Conservation (phyloP, 2,113 vertebrate species). For the Alethe diademata region DNA sequence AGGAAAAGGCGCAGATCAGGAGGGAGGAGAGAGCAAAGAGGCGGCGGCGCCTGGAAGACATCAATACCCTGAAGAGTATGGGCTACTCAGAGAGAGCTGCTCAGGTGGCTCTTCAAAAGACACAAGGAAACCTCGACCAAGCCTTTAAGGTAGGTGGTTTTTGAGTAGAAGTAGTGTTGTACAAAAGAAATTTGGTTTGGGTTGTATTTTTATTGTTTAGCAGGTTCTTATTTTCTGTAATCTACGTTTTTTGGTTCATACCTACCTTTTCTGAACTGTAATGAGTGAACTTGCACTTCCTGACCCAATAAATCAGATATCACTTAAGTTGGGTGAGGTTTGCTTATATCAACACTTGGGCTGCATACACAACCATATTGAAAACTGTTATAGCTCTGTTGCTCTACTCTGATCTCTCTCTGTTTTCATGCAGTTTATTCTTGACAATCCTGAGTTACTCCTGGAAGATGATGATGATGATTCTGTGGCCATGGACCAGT, state of each 20-base stretch:
- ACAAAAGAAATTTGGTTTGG: background rate
- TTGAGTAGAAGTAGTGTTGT: background rate
- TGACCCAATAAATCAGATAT: accelerated
- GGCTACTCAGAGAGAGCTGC: slow-evolving; percentile 84
- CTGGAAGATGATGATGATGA: slow-evolving; percentile 55
- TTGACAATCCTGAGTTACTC: slow-evolving; percentile 69
- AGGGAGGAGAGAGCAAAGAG: slow-evolving; percentile 82
- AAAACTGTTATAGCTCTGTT: background rate
- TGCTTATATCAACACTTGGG: accelerated
- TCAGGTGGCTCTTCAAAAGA: slow-evolving; percentile 78
- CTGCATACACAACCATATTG: background rate
- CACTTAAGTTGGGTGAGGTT: background rate
- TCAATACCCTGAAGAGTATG: slow-evolving; percentile 78
- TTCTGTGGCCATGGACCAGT: slow-evolving; percentile 18
- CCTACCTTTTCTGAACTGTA: background rate
- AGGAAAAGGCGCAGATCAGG: slow-evolving; percentile 86
- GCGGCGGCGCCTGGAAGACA: slow-evolving; percentile 69
- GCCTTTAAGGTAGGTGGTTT: slow-evolving; percentile 78
- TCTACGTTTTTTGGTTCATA: background rate
- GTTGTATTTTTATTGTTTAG: background rate
- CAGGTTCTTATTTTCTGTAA: background rate
- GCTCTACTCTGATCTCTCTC: background rate
- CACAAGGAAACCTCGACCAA: slow-evolving; percentile 78
- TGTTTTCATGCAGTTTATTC: slow-evolving; percentile 63
- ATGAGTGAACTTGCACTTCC: background rate